phyloP scores from a whole-genome alignment of 1,140 invertebrate genomes.

The Drosophila yakuba region DNA sequence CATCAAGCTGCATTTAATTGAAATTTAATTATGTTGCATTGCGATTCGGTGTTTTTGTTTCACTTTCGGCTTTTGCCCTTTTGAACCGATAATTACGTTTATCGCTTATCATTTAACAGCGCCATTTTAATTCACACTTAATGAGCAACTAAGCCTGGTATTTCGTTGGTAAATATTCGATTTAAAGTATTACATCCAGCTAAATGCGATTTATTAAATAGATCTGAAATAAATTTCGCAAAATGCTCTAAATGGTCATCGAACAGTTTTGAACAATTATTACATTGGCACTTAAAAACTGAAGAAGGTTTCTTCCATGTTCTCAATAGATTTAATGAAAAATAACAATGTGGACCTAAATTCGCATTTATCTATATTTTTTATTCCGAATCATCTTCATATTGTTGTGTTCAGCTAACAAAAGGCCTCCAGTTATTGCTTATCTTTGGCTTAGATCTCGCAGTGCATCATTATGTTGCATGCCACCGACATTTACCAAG shows the following conservation, averaged over 20 bases:
- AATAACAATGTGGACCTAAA: not conserved
- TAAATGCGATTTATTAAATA: not conserved
- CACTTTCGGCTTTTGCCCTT: constrained; percentile 35
- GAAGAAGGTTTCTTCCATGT: no score
- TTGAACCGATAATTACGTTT: constrained; percentile 60
- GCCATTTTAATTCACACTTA: constrained; percentile 70
- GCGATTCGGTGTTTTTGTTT: constrained; percentile 39
- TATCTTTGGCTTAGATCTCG: constrained; percentile 15
- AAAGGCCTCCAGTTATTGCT: not conserved
- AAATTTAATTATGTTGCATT: constrained; percentile 71
- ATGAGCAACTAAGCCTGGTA: constrained; percentile 50
- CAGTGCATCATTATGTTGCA: constrained; percentile 25
- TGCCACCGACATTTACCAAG: constrained; percentile 43
- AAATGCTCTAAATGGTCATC: no score
- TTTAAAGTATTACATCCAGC: constrained; percentile 16
- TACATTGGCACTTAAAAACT: no score
- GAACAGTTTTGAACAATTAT: no score
- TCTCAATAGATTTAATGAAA: not conserved
- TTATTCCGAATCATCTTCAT: not conserved
- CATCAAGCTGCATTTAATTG: constrained; percentile 58
- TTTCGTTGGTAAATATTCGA: constrained; percentile 42
- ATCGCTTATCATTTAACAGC: constrained; percentile 47
- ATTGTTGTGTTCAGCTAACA: not conserved
- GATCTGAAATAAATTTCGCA: not conserved
- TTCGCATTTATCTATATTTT: no score